Conservation (phyloP, 2,888 invertebrate genomes). For the Melanophora roralis region DNA sequence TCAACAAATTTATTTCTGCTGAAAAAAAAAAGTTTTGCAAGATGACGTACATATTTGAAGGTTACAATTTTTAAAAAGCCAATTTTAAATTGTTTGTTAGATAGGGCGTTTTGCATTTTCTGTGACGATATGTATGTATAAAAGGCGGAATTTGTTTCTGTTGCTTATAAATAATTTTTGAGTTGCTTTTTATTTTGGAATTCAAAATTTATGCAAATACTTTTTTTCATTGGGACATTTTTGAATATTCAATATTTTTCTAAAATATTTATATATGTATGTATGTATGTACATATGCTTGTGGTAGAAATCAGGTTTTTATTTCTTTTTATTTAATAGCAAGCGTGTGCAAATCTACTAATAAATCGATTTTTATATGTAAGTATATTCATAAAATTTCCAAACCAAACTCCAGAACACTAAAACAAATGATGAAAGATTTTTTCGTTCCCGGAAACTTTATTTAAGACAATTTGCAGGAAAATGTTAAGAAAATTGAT, state of each 20-base stretch:
- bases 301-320: constrained; percentile 10
- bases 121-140: no score
- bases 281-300: no score
- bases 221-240: constrained; percentile 29
- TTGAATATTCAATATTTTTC: constrained; percentile 18
- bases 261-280: background rate
- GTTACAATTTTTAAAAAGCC: no score
- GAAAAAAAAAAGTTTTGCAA: no score
- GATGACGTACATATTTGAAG: no score
- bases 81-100: no score
- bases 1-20: no score
- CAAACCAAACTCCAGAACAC: background rate
- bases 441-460: no score
- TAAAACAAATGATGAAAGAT: no score
- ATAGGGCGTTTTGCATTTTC: no score
- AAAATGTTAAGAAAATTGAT: no score
- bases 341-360: constrained; percentile 21
- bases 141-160: constrained; percentile 6
- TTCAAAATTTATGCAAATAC: constrained; percentile 38
- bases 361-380: background rate
- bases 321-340: background rate
- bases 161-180: background rate
- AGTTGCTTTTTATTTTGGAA: background rate
- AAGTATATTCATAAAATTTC: background rate
- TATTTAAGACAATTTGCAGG: background rate